Conservation (phyloP, 1,140 invertebrate species). For the Bombyx mandarina region DNA sequence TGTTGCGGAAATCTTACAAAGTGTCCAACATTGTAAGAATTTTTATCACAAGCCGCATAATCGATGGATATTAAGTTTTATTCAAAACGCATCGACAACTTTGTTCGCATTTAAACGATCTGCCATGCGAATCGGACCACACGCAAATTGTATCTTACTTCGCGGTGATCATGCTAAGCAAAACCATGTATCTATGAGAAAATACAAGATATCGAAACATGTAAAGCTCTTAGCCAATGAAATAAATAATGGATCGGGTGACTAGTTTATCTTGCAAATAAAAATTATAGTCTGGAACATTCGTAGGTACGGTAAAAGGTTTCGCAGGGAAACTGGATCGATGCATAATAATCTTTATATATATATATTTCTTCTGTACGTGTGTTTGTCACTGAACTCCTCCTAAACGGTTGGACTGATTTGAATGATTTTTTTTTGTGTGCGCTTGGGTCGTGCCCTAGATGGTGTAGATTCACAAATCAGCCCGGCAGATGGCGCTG, state of each 20-base stretch:
- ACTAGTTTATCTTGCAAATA: constrained; percentile 9
- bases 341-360: not conserved
- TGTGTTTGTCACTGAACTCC: no score
- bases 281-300: constrained; percentile 5
- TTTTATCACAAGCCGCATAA: no score
- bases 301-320: not conserved
- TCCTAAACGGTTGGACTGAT: no score
- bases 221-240: constrained; percentile 6
- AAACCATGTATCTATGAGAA: constrained; percentile 9
- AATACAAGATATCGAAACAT: constrained; percentile 9
- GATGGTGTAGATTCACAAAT: no score
- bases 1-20: no score
- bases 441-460: no score
- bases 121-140: constrained; percentile 1
- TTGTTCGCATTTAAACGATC: constrained; percentile 4
- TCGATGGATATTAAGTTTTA: not conserved
- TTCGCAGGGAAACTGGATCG: not conserved
- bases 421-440: no score
- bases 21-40: no score
- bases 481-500: no score
- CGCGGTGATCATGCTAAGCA: constrained; percentile 12
- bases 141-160: constrained; percentile 4
- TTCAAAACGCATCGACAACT: not conserved
- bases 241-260: constrained; percentile 15
- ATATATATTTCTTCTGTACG: no score